Evolutionary conservation across 2,797 vertebrate species (phyloP).

Genomic region (Ibycter americanus): DNA sequence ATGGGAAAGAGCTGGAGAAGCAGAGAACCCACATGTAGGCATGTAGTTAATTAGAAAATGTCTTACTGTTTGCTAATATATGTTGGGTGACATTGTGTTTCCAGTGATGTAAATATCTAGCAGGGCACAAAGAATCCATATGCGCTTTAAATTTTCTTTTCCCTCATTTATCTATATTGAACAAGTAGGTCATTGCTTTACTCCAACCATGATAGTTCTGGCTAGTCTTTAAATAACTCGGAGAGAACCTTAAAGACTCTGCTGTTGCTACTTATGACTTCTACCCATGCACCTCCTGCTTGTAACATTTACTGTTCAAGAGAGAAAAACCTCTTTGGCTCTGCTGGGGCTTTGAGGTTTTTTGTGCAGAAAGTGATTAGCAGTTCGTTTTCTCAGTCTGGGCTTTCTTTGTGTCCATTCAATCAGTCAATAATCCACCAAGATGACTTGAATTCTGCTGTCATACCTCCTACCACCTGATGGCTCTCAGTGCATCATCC

Average conservation of each 20-base stretch:
- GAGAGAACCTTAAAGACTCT: not conserved
- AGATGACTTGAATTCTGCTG: not conserved
- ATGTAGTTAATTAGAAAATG: not conserved
- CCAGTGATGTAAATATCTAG: not conserved
- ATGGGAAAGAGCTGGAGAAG: not conserved
- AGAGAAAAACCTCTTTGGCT: not conserved
- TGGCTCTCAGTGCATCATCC: not conserved
- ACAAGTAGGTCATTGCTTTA: not conserved
- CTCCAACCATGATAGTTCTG: not conserved
- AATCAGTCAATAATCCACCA: not conserved
- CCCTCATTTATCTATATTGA: not conserved
- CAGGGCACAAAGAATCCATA: not conserved
- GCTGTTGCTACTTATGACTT: not conserved
- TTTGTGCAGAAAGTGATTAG: not conserved
- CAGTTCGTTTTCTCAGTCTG: not conserved
- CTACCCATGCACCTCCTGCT: not conserved
- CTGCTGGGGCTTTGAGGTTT: not conserved
- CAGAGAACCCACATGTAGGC: not conserved
- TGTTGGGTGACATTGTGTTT: not conserved
- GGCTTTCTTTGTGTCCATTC: not conserved
- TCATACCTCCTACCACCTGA: not conserved
- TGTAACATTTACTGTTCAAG: not conserved
- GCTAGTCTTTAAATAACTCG: not conserved
- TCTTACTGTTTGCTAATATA: not conserved
- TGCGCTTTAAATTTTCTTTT: not conserved